Evolutionary conservation across 2,797 vertebrate species (phyloP), one percentile per base, ranked within the genome.

Genomic region (Momotus momota): DNA sequence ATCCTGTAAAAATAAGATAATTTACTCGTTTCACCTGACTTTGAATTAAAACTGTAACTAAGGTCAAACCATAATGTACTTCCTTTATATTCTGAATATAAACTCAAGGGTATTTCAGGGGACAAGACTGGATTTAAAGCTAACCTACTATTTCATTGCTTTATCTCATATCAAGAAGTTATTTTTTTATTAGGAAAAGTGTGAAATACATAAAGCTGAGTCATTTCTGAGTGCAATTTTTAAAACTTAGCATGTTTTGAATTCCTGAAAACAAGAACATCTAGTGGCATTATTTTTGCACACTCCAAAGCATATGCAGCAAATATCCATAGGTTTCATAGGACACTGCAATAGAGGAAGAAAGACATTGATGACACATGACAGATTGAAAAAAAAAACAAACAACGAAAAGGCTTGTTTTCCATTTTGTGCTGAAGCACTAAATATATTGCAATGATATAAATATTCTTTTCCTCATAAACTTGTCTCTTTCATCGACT

Each of bases 351-450:
- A 71, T 6, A 49, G 49, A 80, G 22, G 54, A 79, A 4, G 18
- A 78, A 69, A 86, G 41, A 65, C 31, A 52, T 15, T 0, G 0
- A 66, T 52, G 27, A 21, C 11, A 45, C 1, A 33, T 1, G 3
- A 55, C 29, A 73, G 19, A 51, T 6, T 29, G 9, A 35, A 81
- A 61, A 86, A 35, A 35, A 35, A 35, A 35, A 8, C 35, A 35
- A 78, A 23, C 21, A 41, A 52, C 11, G 0, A 49, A 46, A 81
- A 84, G 7, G 3, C 4, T 75, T 46, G 4, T 4, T 3, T 61
- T 69, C 8, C 2, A 2, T 25, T 86, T 78, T 45, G 4, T 77
- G 6, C 14, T 83, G 18, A 38, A 80, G 3, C 3, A 74, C 16
- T 3, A 85, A 90, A 66, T 40, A 4, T 3, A 33, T 58, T 72